phyloP scores from a whole-genome alignment of 2,797 vertebrate genomes.

The Chaunax sp. region DNA sequence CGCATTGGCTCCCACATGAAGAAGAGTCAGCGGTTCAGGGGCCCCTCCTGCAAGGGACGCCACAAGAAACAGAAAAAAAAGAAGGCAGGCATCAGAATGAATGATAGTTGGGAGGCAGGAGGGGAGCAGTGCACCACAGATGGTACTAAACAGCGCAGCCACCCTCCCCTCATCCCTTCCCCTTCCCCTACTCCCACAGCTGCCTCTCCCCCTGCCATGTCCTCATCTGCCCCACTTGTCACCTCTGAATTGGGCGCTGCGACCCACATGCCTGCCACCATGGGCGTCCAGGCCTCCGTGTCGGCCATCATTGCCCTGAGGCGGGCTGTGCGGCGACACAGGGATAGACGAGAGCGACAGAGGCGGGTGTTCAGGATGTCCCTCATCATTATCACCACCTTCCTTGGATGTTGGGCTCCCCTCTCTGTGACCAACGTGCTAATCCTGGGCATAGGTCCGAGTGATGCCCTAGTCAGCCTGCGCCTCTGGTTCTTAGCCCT shows the following conservation, averaged over 20 bases:
- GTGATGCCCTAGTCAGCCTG: constrained; percentile 75
- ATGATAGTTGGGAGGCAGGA: constrained; percentile 38
- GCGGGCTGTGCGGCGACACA: constrained; percentile 79
- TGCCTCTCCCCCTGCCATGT: constrained; percentile 79
- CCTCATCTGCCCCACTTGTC: constrained; percentile 69
- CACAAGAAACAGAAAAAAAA: constrained; percentile 66
- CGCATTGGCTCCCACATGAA: constrained; percentile 86
- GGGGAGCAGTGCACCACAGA: constrained; percentile 66
- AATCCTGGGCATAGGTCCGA: constrained; percentile 83
- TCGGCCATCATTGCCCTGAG: constrained; percentile 86
- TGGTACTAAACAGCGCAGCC: constrained; percentile 78
- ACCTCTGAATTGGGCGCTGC: constrained; percentile 58
- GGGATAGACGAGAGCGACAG: constrained; percentile 84
- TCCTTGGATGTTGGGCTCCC: constrained; percentile 84
- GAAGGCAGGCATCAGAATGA: constrained; percentile 47
- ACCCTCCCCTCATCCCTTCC: constrained; percentile 79
- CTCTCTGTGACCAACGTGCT: constrained; percentile 84
- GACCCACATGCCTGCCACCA: constrained; percentile 51
- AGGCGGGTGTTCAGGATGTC: constrained; percentile 84
- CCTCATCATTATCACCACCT: constrained; percentile 85
- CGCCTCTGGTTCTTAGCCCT: constrained; percentile 86
- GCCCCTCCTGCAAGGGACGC: constrained; percentile 54
- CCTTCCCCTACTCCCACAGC: constrained; percentile 82
- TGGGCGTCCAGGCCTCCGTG: constrained; percentile 85
- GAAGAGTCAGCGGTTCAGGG: constrained; percentile 74